Conservation (phyloP, 2,888 invertebrate genomes). For the Bedellia somnulentella region DNA sequence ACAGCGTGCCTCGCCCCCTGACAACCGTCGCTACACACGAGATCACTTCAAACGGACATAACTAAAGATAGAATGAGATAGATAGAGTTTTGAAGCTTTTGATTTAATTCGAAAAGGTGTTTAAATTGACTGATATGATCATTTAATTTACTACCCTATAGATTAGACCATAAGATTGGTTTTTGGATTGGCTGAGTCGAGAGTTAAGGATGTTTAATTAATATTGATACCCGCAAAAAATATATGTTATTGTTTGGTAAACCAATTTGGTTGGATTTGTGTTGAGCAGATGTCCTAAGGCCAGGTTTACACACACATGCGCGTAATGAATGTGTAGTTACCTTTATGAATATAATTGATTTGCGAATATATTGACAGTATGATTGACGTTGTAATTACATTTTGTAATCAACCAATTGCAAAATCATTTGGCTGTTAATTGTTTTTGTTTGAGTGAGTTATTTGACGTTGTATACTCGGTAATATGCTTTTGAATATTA, state of each 20-base stretch:
- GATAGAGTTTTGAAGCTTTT: slow-evolving; percentile 34
- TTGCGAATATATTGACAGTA: too few relatives aligned
- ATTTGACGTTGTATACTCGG: too few relatives aligned
- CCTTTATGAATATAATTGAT: too few relatives aligned
- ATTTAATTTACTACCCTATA: slow-evolving; percentile 10
- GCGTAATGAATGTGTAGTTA: too few relatives aligned
- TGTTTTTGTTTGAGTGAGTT: too few relatives aligned
- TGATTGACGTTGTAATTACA: too few relatives aligned
- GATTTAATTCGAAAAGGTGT: too few relatives aligned
- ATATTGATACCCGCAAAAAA: slow-evolving; percentile 41
- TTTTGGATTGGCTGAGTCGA: slow-evolving; percentile 8
- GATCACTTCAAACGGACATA: slow-evolving; percentile 42
- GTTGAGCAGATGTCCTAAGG: slow-evolving; percentile 48
- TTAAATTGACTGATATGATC: too few relatives aligned
- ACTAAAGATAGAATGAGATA: slow-evolving; percentile 31
- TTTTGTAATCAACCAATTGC: too few relatives aligned
- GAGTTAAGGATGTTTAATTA: slow-evolving; percentile 13
- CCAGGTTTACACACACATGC: too few relatives aligned
- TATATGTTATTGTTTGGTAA: slow-evolving; percentile 62
- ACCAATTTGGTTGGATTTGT: slow-evolving; percentile 60
- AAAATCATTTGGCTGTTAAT: too few relatives aligned
- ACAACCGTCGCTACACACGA: slow-evolving; percentile 54
- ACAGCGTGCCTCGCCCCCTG: slow-evolving; percentile 45
- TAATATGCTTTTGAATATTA: too few relatives aligned
- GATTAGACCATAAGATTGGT: slow-evolving; percentile 8